These are phyloP conservation scores for Trissolcus japonicus DNA, from an alignment of 2,888 invertebrate genomes.

Conservation along the genomic window DNA sequence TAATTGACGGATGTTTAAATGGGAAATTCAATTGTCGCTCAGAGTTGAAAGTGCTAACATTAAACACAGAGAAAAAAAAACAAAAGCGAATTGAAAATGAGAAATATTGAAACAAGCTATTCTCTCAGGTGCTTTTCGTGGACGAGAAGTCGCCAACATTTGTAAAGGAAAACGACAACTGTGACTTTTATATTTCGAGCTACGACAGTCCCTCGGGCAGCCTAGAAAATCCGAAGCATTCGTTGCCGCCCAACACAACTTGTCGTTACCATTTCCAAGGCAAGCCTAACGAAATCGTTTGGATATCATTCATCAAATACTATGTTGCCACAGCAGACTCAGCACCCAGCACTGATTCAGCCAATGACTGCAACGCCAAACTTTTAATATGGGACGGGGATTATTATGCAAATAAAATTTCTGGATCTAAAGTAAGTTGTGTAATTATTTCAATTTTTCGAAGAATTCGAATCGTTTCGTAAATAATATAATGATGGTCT, in stretches of 20 bases:
- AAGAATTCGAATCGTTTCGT: neutral
- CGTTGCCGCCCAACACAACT: constrained; percentile 88
- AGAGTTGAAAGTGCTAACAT: neutral
- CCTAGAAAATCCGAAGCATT: constrained; percentile 86
- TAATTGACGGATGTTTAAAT: neutral
- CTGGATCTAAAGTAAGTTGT: constrained; percentile 38
- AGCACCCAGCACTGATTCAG: constrained; percentile 80
- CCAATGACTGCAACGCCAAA: constrained; percentile 84
- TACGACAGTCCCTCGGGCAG: constrained; percentile 86
- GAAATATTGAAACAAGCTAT: constrained; percentile 38
- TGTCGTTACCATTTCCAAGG: constrained; percentile 89
- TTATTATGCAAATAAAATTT: constrained; percentile 53
- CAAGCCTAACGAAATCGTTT: constrained; percentile 85
- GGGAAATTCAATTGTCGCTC: neutral
- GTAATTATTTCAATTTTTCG: neutral
- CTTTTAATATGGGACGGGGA: constrained; percentile 87
- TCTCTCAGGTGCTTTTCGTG: constrained; percentile 82
- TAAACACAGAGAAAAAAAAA: constrained; percentile 3
- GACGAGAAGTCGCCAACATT: constrained; percentile 86
- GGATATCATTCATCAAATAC: constrained; percentile 90
- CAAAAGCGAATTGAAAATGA: constrained; percentile 28
- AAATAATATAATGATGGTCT: neutral
- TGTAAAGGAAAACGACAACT: constrained; percentile 84
- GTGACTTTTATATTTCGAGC: constrained; percentile 86
- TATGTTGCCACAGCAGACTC: constrained; percentile 84